Base-by-base conservation (phyloP, 2,888 invertebrate genomes). In the Zele albiditarsus region DNA sequence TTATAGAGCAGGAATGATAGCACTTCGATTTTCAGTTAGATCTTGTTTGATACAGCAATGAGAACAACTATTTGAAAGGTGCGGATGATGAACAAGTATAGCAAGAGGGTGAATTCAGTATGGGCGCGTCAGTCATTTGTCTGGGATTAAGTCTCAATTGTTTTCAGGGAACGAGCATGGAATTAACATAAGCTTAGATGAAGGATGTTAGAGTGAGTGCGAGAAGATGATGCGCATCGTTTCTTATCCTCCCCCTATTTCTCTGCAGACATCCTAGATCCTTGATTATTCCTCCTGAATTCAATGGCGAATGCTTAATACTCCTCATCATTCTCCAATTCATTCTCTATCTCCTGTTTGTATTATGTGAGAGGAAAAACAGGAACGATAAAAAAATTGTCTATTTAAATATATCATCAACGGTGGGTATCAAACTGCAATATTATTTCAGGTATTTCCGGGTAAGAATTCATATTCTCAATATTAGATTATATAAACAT, bases 121-220 rank as follows among this genome's bases (percentile, higher is more conserved):
- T 78, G 82, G n/a, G 78, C 82, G 83, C 87, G 85, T 85, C 87
- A 87, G 85, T 88, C 87, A 89, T 89, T 89, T 88, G 88, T 89
- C 87, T 87, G 84, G 87, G 88, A 89, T 89, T 88, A 88, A 87
- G 86, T 87, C 83, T 85, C 87, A 84, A 87, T 88, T 87, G 88
- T 88, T 88, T 88, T 88, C 84, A 83, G 79, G 46, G 46, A 78
- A 73, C 80, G 81, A 82, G 84, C 79, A 77, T 75, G 83, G 85
- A 86, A 89, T 89, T 89, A 88, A 88, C 89, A 89, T 89, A 89
- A 89, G 88, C 88, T 88, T 79, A 88, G 88, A 88, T 89, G 87
- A 88, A 88, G 86, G 87, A 88, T 87, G 88, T 85, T 83, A 81
- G 80, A 84, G 83, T 84, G 73, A 73, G 70, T 71, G 66, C 33